These are phyloP conservation scores for Loris lydekkerianus DNA, from an alignment of 2,797 vertebrate species.

Conservation along the genomic window DNA sequence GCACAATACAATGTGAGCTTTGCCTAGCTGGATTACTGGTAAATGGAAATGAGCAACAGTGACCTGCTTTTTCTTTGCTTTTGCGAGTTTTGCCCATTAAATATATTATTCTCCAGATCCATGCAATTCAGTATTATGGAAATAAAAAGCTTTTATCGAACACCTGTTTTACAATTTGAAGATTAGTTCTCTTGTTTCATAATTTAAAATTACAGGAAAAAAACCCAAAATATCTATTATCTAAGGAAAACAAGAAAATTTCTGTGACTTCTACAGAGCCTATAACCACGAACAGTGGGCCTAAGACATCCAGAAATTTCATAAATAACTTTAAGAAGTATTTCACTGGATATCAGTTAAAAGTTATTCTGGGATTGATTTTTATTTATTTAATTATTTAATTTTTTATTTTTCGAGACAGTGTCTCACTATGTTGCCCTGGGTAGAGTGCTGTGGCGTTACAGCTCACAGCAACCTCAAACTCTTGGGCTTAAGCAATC, in stretches of 20 bases:
- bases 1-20: background rate
- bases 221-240: background rate
- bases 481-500: too few species aligned
- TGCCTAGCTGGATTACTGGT: background rate
- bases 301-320: constrained; percentile 1
- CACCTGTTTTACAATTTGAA: constrained; percentile 25
- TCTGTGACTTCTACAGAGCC: background rate
- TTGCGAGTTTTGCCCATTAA: constrained; percentile 36
- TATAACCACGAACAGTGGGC: background rate
- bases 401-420: too few species aligned
- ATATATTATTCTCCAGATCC: constrained; percentile 21
- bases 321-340: background rate
- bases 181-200: constrained; percentile 9
- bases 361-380: background rate
- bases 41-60: background rate
- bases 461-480: too few species aligned
- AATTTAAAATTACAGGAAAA: constrained; percentile 47
- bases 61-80: constrained; percentile 16
- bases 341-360: background rate
- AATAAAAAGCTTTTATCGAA: constrained; percentile 48
- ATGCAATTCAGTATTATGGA: constrained; percentile 19
- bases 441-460: too few species aligned
- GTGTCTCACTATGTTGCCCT: too few species aligned
- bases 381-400: background rate
- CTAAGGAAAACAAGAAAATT: background rate